Conservation (phyloP, 2,797 vertebrate species). For the Coregonus sp. region DNA sequence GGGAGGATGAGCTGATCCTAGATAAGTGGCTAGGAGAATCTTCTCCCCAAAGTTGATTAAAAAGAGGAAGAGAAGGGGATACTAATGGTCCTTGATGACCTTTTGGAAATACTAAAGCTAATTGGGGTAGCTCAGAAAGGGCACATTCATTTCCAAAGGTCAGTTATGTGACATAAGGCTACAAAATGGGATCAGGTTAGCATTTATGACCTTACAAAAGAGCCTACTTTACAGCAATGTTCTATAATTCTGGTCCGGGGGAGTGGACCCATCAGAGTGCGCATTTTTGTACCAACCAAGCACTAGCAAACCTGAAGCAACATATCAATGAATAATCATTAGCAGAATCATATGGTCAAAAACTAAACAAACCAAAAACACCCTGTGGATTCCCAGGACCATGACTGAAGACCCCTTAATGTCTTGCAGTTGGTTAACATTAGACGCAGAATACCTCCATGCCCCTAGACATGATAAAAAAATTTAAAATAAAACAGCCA, state of each 20-base stretch:
- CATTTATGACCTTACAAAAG: conserved; percentile 22
- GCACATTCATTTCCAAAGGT: conserved; percentile 46
- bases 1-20: not conserved
- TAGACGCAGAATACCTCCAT: no score
- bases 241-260: not conserved
- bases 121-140: conserved; percentile 40
- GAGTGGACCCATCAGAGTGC: not conserved
- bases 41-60: not conserved
- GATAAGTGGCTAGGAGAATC: not conserved
- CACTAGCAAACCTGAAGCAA: not conserved
- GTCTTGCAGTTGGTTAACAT: no score
- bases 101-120: conserved; percentile 49
- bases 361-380: not conserved
- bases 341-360: not conserved
- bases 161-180: conserved; percentile 18
- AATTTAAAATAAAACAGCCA: no score
- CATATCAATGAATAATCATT: not conserved
- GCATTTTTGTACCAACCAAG: not conserved
- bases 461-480: no score
- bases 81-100: conserved; percentile 36
- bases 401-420: no score
- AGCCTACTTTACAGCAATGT: conserved; percentile 25
- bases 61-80: not conserved
- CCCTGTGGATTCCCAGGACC: no score
- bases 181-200: conserved; percentile 35